A percentile compares a stretch with the other conserved stretches of the same genome.
Conservation (phyloP, 2,797 vertebrate species). For the Ptychadena robeensis region DNA sequence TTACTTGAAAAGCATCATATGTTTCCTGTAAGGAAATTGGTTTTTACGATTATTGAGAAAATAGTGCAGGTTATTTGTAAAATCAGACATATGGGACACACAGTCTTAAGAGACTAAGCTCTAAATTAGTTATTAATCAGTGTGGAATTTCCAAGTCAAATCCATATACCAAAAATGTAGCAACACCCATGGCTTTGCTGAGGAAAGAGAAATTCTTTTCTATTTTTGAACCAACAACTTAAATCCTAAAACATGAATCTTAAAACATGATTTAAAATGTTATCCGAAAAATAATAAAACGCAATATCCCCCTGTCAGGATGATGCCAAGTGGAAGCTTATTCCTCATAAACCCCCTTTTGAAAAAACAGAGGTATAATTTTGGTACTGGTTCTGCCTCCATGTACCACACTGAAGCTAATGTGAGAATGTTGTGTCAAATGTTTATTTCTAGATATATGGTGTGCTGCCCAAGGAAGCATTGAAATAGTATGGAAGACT, state of each 20-base stretch:
- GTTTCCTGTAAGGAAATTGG: slow-evolving; percentile 56
- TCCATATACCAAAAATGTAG: slow-evolving; percentile 17
- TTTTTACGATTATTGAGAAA: slow-evolving; percentile 34
- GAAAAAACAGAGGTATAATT: too few species aligned
- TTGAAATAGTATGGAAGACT: background rate
- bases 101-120: accelerated
- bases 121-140: background rate
- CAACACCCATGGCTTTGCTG: slow-evolving; percentile 13
- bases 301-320: too few species aligned
- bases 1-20: slow-evolving; percentile 28
- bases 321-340: too few species aligned
- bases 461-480: background rate
- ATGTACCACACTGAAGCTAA: background rate
- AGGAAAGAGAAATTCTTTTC: slow-evolving; percentile 42
- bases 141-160: slow-evolving; percentile 2
- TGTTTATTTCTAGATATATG: background rate
- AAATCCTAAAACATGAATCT: slow-evolving; percentile 12
- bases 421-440: background rate
- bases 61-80: slow-evolving; percentile 4
- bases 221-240: background rate
- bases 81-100: slow-evolving; percentile 27
- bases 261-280: slow-evolving; percentile 1
- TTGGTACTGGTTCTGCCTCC: too few species aligned
- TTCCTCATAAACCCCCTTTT: too few species aligned
- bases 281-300: background rate